Evolutionary conservation across 2,888 invertebrate species (phyloP), one percentile per base, ranked within the genome.

Genomic region (Limnephilus marmoratus): DNA sequence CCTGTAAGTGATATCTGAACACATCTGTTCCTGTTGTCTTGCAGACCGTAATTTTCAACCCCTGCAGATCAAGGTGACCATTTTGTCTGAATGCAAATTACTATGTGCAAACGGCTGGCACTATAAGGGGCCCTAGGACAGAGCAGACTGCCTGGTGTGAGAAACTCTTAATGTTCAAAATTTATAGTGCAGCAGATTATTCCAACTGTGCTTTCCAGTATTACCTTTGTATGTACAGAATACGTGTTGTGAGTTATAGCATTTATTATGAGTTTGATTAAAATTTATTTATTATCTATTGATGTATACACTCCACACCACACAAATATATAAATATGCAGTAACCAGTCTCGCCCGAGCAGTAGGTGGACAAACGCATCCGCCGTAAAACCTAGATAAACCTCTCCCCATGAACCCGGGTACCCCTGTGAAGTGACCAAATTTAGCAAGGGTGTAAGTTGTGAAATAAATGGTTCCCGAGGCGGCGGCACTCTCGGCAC

Each of bases 31-130:
- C 5, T 15, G 4, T 53, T 53, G 4, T 83, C 31, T 83, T 37
- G 18, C 37, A 83, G 24, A 13, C 37, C 83, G 3, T 0, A 37
- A 13, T 4, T 83, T 15, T 24, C 2, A 37, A 31, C 83, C 83
- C 37, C 37, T 18, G 11, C 34, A 34, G 34, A 24, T 13, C 2
- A 11, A 37, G 41, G 41, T 81, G 53, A 85, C 90, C 92, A 93
- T 93, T 93, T 92, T 93, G 92, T 91, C 91, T 91, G 93, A 93
- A 93, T 92, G 92, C 93, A 93, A 93, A 93, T 93, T 93, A 90
- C 93, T 49, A 89, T 81, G 89, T 37, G 91, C 91, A n/a, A 68
- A 68, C 68, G 68, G 1, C 68, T 68, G 68, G 9, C 88, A 81
- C 87, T 90, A 90, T 92, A 80, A 85, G 86, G 49, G 81, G 68